Evolutionary conservation across 92 coral and sea anemone species (phyloP), one percentile per base, ranked within the genome.

Genomic region (Epizoanthus scotinus): DNA sequence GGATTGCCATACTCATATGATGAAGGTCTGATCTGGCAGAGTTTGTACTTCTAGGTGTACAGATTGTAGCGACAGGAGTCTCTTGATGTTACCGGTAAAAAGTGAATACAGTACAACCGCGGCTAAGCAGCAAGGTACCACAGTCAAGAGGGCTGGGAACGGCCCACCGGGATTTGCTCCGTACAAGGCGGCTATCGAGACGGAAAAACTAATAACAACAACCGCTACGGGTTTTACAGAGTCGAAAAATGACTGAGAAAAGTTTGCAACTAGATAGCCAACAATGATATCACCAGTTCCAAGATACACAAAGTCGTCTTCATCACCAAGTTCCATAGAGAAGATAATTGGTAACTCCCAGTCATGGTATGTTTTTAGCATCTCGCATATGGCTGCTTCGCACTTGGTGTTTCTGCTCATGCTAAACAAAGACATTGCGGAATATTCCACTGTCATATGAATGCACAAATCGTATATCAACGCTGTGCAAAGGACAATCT

Each of bases 241-340:
- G 77, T 77, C 83, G 67, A 89, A 86, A 67, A 89, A 89, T 73
- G 63, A 60, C 77, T 86, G 86, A 15, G 93, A 78, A 67, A 89
- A 89, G 40, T 89, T 89, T 42, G 89, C 88, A 10, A 89, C 90
- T 28, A 89, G 54, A 7, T 88, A 87, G 26, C 93, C 93, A 52
- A 89, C 84, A 14, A 89, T 19, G 34, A 89, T 89, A 61, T 89
- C 93, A 59, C 93, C 93, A 2, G 93, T 85, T 6, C 90, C 93
- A 8, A 89, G 93, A 69, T 70, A 89, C 6, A 86, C 93, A 52
- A 86, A 87, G 6, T 71, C 82, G 6, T 84, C 84, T n/a, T 27
- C 58, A 8, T 82, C 78, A 47, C 93, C 93, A 21, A 89, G 27
- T 50, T 86, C 86, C 60, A 89, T 67, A 9, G 93, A 78, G 63